phyloP scores from a whole-genome alignment of 2,113 vertebrate genomes.

The Petrocephalus zakoni region DNA sequence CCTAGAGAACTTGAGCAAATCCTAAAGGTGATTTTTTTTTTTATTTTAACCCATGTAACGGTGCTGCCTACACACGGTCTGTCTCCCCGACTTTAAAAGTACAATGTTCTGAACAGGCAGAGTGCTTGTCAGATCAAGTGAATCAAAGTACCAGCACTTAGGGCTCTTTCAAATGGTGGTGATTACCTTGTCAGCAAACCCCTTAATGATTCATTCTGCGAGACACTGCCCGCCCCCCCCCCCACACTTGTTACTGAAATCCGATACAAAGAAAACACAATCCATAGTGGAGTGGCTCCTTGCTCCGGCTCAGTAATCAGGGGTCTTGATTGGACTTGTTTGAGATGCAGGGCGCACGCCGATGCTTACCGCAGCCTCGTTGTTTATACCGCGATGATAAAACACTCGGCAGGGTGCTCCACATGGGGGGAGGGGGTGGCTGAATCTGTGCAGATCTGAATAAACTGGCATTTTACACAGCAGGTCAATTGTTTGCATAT shows the following conservation, averaged over 20 bases:
- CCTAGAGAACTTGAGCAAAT: background rate
- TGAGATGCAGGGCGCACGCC: background rate
- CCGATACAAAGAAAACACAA: background rate
- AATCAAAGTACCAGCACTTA: background rate
- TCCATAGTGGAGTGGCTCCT: background rate
- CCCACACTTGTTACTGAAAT: background rate
- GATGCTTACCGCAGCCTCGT: background rate
- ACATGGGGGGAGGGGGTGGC: background rate
- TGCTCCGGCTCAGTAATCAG: background rate
- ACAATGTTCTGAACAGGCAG: slow-evolving; percentile 6
- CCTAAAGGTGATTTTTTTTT: background rate
- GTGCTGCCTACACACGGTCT: background rate
- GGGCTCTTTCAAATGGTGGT: background rate
- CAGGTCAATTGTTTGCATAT: background rate
- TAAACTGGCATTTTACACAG: background rate
- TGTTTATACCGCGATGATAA: background rate
- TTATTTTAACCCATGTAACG: background rate
- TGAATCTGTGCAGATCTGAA: background rate
- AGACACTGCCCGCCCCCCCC: background rate
- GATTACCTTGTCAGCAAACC: background rate
- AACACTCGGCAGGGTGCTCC: background rate
- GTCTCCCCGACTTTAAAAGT: background rate
- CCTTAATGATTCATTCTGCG: background rate
- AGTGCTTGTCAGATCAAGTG: slow-evolving; percentile 2
- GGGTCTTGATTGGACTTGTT: background rate